Percentiles rank a stretch among this genome's conserved stretches.
Evolutionary conservation across 2,113 vertebrate genomes (phyloP).

Genomic region (Oreochromis niloticus): DNA sequence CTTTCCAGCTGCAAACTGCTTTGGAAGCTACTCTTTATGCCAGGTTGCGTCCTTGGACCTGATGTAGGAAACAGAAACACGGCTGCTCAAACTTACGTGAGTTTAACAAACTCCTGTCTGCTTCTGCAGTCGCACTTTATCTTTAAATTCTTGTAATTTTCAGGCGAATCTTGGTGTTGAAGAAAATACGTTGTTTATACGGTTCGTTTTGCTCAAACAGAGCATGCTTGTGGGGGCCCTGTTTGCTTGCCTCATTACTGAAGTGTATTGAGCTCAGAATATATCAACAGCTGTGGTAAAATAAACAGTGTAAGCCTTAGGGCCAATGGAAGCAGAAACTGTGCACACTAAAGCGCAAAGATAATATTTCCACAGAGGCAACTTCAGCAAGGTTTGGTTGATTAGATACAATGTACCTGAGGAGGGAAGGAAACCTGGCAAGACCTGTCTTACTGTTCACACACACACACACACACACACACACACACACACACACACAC

Average conservation of each 20-base stretch:
- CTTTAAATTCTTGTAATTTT: neutral
- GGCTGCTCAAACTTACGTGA: neutral
- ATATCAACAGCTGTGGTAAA: slow-evolving; percentile 51
- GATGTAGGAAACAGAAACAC: neutral
- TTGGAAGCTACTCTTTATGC: neutral
- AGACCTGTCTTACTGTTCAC: neutral
- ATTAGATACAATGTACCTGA: slow-evolving; percentile 62
- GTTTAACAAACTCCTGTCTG: neutral
- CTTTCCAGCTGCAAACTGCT: slow-evolving; percentile 12
- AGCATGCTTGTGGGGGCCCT: neutral
- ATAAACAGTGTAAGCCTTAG: slow-evolving; percentile 53
- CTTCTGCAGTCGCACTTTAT: neutral
- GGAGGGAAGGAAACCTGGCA: slow-evolving; percentile 46
- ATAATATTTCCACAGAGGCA: slow-evolving; percentile 59
- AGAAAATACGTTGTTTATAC: neutral
- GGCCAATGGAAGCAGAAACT: slow-evolving; percentile 50
- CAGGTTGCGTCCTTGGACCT: neutral
- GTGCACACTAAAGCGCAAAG: slow-evolving; percentile 53
- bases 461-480: neutral
- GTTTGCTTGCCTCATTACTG: slow-evolving; percentile 46
- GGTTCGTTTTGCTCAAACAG: slow-evolving; percentile 22
- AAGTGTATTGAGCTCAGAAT: slow-evolving; percentile 42
- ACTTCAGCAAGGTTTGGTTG: slow-evolving; percentile 46
- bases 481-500: neutral
- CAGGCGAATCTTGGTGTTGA: neutral